These are phyloP conservation scores for Aleiodes leptofemur DNA, from an alignment of 2,888 invertebrate species.

Conservation along the genomic window DNA sequence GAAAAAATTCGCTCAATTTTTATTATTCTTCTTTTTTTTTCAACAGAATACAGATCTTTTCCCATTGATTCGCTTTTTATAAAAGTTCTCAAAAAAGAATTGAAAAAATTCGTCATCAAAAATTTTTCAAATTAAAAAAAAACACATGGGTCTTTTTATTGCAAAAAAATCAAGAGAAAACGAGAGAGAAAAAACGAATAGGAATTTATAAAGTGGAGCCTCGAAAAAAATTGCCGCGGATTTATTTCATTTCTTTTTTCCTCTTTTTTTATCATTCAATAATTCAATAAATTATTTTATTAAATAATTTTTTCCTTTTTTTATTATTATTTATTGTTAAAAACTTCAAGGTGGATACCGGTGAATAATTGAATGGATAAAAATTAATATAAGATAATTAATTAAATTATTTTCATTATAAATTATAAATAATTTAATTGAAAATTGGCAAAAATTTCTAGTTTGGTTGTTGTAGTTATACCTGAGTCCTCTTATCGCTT, in stretches of 20 bases:
- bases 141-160: no score
- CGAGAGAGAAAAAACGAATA: no score
- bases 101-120: no score
- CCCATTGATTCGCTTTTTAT: no score
- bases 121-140: no score
- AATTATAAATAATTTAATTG: constrained; percentile 57
- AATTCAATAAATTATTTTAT: background rate
- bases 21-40: no score
- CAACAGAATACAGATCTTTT: no score
- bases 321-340: background rate
- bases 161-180: no score
- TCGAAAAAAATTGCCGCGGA: no score
- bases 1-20: no score
- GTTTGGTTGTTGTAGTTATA: constrained; percentile 77
- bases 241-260: background rate
- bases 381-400: constrained; percentile 29
- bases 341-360: constrained; percentile 42
- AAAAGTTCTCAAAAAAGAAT: no score
- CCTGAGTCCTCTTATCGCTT: constrained; percentile 99
- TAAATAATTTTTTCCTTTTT: background rate
- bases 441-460: constrained; percentile 73
- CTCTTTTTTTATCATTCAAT: background rate
- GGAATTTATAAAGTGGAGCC: no score
- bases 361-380: constrained; percentile 20
- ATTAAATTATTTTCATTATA: constrained; percentile 16